These are phyloP conservation scores for Xiphophorus birchmanni DNA, from an alignment of 2,797 vertebrate genomes.

Conservation along the genomic window DNA sequence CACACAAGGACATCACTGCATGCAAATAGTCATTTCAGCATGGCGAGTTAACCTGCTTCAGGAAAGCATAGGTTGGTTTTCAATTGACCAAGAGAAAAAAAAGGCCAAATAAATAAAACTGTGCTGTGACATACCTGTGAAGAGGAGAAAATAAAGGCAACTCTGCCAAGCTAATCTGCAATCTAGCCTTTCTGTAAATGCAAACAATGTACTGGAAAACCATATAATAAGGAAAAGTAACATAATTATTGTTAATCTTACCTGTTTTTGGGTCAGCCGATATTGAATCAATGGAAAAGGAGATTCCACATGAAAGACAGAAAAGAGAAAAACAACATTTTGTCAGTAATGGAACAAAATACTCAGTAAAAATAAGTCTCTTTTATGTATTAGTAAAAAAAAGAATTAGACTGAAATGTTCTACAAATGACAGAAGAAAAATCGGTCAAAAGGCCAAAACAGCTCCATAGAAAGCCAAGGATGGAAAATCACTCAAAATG, in stretches of 20 bases:
- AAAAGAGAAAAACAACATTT: neutral
- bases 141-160: neutral
- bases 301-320: slow-evolving; percentile 58
- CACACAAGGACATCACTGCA: slow-evolving; percentile 4
- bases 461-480: neutral
- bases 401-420: neutral
- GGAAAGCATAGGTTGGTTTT: slow-evolving; percentile 18
- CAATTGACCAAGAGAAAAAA: neutral
- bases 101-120: slow-evolving; percentile 7
- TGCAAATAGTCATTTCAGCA: slow-evolving; percentile 10
- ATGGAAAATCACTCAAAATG: neutral
- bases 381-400: neutral
- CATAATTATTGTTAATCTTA: slow-evolving; percentile 32
- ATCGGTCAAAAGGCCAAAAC: neutral
- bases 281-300: slow-evolving; percentile 16
- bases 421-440: neutral
- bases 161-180: neutral
- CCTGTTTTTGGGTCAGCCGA: slow-evolving; percentile 39
- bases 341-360: slow-evolving; percentile 14
- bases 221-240: neutral
- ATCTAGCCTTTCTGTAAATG: neutral
- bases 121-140: neutral
- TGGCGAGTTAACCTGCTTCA: slow-evolving; percentile 33
- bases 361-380: neutral
- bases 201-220: neutral